These are phyloP conservation scores for Diabrotica balteata DNA, from an alignment of 2,888 invertebrate species.

Conservation along the genomic window DNA sequence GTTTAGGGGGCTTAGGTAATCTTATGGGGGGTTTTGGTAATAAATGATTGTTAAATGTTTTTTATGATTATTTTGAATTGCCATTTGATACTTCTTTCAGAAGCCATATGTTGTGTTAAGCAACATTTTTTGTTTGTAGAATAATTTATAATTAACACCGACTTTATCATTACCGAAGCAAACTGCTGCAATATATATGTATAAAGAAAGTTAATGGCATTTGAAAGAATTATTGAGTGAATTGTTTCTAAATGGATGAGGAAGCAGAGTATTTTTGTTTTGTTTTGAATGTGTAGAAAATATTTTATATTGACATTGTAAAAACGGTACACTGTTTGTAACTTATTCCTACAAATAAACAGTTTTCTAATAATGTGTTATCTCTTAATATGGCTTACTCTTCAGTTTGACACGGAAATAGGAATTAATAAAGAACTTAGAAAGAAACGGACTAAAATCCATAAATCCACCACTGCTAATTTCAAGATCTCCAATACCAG, in stretches of 20 bases:
- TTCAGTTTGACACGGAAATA: background rate
- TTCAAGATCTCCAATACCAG: too few relatives aligned
- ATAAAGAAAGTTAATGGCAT: too few relatives aligned
- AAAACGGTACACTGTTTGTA: slow-evolving; percentile 15
- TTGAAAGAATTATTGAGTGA: too few relatives aligned
- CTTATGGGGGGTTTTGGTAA: slow-evolving; percentile 68
- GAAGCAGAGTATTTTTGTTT: slow-evolving; percentile 7
- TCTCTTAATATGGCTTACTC: too few relatives aligned
- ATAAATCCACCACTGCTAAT: too few relatives aligned
- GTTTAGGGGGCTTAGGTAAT: slow-evolving; percentile 63
- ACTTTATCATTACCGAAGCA: too few relatives aligned
- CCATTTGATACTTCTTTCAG: too few relatives aligned
- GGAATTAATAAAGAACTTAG: background rate
- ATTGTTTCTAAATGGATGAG: background rate
- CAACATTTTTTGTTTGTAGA: too few relatives aligned
- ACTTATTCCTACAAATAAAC: slow-evolving; percentile 13
- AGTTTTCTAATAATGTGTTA: background rate
- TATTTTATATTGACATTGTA: slow-evolving; percentile 20
- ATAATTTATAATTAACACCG: too few relatives aligned
- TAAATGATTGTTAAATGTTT: slow-evolving; percentile 49
- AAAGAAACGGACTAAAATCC: background rate
- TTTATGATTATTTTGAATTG: background rate
- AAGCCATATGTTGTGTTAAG: too few relatives aligned
- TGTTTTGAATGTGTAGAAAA: slow-evolving; percentile 18
- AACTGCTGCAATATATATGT: too few relatives aligned